Percentiles rank a stretch among this genome's conserved stretches.
Conservation (phyloP, 2,113 vertebrate genomes). For the Silurus asotus region DNA sequence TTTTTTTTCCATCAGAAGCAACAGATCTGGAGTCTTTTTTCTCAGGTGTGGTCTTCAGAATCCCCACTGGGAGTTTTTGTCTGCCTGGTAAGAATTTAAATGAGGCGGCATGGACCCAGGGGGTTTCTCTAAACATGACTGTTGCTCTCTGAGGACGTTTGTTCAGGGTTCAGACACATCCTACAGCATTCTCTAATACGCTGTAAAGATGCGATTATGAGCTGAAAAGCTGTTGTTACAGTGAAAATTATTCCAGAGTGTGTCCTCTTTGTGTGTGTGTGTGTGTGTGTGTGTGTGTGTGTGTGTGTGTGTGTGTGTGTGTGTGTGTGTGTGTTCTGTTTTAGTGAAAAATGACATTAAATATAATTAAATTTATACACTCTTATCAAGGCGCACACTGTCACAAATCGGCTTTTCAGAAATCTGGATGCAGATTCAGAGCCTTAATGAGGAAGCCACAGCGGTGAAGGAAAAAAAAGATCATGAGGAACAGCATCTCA, state of each 20-base stretch:
- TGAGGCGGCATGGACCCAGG: not conserved
- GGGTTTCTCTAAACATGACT: not conserved
- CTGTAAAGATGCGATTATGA: not conserved
- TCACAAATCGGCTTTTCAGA: not conserved
- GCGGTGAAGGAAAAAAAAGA: not conserved
- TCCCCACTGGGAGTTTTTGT: not conserved
- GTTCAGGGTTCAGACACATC: not conserved
- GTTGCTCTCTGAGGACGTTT: not conserved
- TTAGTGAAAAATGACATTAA: not conserved
- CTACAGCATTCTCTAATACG: not conserved
- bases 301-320: not conserved
- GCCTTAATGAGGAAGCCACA: not conserved
- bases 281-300: not conserved
- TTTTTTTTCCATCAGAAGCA: no score
- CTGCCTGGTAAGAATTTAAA: constrained; percentile 23
- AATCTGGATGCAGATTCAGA: not conserved
- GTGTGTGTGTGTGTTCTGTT: not conserved
- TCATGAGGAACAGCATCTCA: not conserved
- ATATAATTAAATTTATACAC: not conserved
- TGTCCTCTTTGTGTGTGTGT: no score
- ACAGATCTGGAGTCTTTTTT: not conserved
- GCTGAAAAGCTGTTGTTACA: not conserved
- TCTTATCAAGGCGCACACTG: not conserved
- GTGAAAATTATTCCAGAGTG: not conserved
- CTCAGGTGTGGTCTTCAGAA: not conserved